Conservation (phyloP, 2,888 invertebrate species). For the Dendrolimus houi region DNA sequence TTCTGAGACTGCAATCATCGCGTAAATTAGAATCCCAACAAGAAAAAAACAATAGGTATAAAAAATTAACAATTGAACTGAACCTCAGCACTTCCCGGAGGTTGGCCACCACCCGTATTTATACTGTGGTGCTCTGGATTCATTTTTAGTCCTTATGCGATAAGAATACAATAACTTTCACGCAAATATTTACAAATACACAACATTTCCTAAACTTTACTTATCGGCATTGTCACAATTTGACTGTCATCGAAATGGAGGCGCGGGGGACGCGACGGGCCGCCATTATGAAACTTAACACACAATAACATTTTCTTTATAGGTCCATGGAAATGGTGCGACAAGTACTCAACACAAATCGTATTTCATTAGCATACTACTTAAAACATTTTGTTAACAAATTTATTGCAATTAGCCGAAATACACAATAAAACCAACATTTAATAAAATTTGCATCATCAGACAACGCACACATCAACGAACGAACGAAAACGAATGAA, state of each 20-base stretch:
- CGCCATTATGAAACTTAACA: constrained; percentile 78
- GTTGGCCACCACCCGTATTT: constrained; percentile 78
- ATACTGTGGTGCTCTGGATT: constrained; percentile 72
- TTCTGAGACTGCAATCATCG: constrained; percentile 52
- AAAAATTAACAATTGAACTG: constrained; percentile 32
- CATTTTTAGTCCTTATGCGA: constrained; percentile 53
- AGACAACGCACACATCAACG: constrained; percentile 42
- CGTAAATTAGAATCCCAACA: constrained; percentile 29
- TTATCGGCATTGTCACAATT: constrained; percentile 73
- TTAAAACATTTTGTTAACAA: neutral
- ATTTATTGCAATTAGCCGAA: neutral
- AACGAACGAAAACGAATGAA: constrained; percentile 45
- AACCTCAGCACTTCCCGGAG: constrained; percentile 75
- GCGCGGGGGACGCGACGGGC: constrained; percentile 82
- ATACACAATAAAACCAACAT: neutral
- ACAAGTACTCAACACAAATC: neutral
- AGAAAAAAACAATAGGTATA: constrained; percentile 23
- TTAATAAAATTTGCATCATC: neutral
- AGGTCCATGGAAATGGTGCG: neutral
- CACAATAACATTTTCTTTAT: constrained; percentile 69
- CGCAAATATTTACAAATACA: constrained; percentile 53
- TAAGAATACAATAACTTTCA: constrained; percentile 30
- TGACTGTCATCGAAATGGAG: constrained; percentile 80
- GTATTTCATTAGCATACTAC: neutral
- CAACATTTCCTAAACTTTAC: constrained; percentile 62